phyloP scores from a whole-genome alignment of 2,888 invertebrate genomes.

The Synanthedon tipuliformis region DNA sequence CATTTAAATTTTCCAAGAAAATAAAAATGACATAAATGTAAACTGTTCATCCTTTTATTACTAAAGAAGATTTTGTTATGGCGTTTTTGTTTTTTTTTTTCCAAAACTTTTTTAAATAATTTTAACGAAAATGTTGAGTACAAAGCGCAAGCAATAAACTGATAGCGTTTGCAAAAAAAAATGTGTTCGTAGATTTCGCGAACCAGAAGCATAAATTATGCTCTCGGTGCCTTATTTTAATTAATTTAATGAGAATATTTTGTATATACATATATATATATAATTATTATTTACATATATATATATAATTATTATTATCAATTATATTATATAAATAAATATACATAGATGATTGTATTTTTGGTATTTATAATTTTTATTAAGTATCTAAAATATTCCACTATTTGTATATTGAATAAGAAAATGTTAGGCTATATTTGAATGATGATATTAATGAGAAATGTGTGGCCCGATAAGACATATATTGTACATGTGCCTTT shows the following conservation, averaged over 20 bases:
- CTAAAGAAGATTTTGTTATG: constrained; percentile 3
- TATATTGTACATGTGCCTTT: constrained; percentile 53
- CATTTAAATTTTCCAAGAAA: no score
- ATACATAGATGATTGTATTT: constrained; percentile 11
- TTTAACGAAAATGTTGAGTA: constrained; percentile 28
- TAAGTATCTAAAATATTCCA: constrained; percentile 24
- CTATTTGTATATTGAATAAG: constrained; percentile 6
- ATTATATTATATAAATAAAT: background rate
- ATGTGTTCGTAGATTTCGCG: constrained; percentile 13
- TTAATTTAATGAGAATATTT: constrained; percentile 5
- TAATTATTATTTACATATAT: constrained; percentile 21
- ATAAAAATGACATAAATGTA: no score
- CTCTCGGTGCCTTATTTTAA: constrained; percentile 38
- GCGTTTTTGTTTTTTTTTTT: no score
- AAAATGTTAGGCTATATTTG: background rate
- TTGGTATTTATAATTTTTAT: constrained; percentile 17
- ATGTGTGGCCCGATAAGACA: background rate
- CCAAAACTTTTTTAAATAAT: constrained; percentile 18
- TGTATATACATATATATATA: constrained; percentile 20
- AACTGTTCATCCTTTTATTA: constrained; percentile 12
- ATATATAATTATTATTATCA: constrained; percentile 4
- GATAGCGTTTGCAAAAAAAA: constrained; percentile 3
- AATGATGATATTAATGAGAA: background rate
- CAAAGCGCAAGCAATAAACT: constrained; percentile 28
- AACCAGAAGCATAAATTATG: constrained; percentile 24